phyloP scores from a whole-genome alignment of 2,797 vertebrate species.

The Cyprinodon diabolis region DNA sequence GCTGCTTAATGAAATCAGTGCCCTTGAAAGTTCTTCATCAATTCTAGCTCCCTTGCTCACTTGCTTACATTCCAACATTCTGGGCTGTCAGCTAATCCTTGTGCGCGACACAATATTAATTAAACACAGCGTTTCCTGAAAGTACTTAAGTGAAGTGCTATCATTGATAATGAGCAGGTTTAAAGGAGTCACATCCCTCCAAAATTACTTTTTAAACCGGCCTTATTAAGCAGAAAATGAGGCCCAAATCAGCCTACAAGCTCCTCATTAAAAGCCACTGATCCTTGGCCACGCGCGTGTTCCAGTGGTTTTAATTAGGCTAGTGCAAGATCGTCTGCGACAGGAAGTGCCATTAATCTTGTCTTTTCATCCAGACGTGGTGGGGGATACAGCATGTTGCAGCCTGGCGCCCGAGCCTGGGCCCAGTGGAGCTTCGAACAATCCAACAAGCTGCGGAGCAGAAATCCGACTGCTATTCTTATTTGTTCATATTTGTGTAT shows the following conservation, averaged over 20 bases:
- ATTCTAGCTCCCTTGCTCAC: conserved; percentile 81
- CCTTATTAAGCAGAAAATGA: conserved; percentile 97
- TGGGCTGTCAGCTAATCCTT: conserved; percentile 87
- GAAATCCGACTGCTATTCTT: conserved; percentile 37
- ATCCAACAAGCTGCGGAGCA: conserved; percentile 47
- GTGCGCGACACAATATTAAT: conserved; percentile 87
- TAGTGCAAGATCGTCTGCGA: conserved; percentile 83
- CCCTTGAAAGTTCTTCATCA: conserved; percentile 94
- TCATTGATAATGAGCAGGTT: conserved; percentile 92
- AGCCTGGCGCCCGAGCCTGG: conserved; percentile 55
- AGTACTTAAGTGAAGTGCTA: conserved; percentile 88
- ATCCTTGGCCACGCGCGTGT: conserved; percentile 89
- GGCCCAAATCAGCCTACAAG: conserved; percentile 94
- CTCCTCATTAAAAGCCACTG: conserved; percentile 94
- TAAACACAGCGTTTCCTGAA: conserved; percentile 88
- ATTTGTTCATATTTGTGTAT: not conserved
- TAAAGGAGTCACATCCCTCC: conserved; percentile 88
- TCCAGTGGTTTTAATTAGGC: conserved; percentile 92
- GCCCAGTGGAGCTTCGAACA: conserved; percentile 53
- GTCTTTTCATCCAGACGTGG: conserved; percentile 81
- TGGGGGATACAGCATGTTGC: conserved; percentile 65
- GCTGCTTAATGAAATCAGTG: conserved; percentile 89
- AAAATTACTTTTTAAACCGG: conserved; percentile 94
- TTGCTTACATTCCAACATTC: conserved; percentile 62
- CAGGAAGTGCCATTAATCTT: conserved; percentile 94